Percentiles rank a stretch among this genome's conserved stretches.
Conservation (phyloP, 2,888 invertebrate species). For the Amblyjoppa fuscipennis region DNA sequence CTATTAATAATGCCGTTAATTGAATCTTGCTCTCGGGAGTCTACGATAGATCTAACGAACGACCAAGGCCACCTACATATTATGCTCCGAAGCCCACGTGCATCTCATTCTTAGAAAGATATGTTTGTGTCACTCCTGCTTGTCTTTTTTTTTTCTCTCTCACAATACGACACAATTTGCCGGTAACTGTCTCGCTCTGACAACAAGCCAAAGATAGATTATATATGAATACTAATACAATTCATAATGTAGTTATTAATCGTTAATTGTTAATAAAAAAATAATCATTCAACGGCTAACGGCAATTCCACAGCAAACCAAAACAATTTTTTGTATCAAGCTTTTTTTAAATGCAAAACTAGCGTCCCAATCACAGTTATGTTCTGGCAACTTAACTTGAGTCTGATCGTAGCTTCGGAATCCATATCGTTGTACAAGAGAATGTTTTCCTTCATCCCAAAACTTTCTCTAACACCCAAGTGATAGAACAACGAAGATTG, state of each 20-base stretch:
- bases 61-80: slow-evolving; percentile 64
- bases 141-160: slow-evolving; percentile 14
- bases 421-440: slow-evolving; percentile 95
- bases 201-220: no score
- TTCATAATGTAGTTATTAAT: background rate
- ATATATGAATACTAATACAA: background rate
- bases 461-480: slow-evolving; percentile 98
- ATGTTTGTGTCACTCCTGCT: slow-evolving; percentile 36
- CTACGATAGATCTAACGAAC: slow-evolving; percentile 66
- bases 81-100: slow-evolving; percentile 46
- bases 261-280: background rate
- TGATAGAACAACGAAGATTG: slow-evolving; percentile 98
- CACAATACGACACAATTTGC: slow-evolving; percentile 1
- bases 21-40: slow-evolving; percentile 65
- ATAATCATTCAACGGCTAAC: background rate
- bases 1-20: slow-evolving; percentile 74
- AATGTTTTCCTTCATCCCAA: slow-evolving; percentile 98
- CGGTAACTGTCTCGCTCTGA: background rate
- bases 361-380: background rate
- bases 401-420: slow-evolving; percentile 93
- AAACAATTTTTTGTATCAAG: background rate
- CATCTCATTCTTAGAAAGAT: slow-evolving; percentile 32
- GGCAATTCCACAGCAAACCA: background rate
- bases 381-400: slow-evolving; percentile 89
- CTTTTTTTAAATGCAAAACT: background rate